phyloP scores from a whole-genome alignment of 2,888 invertebrate genomes.

The Sericinus montela region DNA sequence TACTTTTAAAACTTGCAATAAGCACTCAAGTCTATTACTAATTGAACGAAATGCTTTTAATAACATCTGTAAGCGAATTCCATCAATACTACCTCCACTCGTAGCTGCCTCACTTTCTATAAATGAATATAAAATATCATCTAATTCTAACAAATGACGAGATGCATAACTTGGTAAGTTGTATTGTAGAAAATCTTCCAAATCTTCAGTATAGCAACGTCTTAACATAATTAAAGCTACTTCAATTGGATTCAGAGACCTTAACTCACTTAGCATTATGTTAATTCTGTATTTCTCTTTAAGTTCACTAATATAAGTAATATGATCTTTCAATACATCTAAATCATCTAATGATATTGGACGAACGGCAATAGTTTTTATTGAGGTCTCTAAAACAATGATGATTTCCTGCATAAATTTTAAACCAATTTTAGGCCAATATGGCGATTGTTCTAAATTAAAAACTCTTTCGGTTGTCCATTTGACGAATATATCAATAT shows the following conservation, averaged over 20 bases:
- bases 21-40: slow-evolving; percentile 56
- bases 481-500: slow-evolving; percentile 65
- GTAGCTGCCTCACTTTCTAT: slow-evolving; percentile 63
- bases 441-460: slow-evolving; percentile 60
- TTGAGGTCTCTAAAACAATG: slow-evolving; percentile 51
- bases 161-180: slow-evolving; percentile 64
- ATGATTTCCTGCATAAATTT: slow-evolving; percentile 65
- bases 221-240: slow-evolving; percentile 67
- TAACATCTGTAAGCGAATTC: slow-evolving; percentile 54
- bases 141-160: slow-evolving; percentile 61
- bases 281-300: slow-evolving; percentile 73
- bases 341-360: slow-evolving; percentile 69
- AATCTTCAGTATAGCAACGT: slow-evolving; percentile 72
- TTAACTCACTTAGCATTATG: slow-evolving; percentile 61
- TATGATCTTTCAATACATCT: slow-evolving; percentile 58
- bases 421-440: slow-evolving; percentile 74
- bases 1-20: slow-evolving; percentile 62
- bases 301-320: slow-evolving; percentile 59
- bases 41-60: slow-evolving; percentile 54
- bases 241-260: slow-evolving; percentile 61
- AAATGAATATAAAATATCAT: slow-evolving; percentile 58
- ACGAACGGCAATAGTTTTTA: slow-evolving; percentile 55
- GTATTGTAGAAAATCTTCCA: slow-evolving; percentile 55
- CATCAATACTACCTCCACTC: slow-evolving; percentile 63
- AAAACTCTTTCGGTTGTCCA: slow-evolving; percentile 71